Evolutionary conservation across 2,797 vertebrate genomes (phyloP), one percentile per base, ranked within the genome.

Genomic region (Myripristis jacobus): DNA sequence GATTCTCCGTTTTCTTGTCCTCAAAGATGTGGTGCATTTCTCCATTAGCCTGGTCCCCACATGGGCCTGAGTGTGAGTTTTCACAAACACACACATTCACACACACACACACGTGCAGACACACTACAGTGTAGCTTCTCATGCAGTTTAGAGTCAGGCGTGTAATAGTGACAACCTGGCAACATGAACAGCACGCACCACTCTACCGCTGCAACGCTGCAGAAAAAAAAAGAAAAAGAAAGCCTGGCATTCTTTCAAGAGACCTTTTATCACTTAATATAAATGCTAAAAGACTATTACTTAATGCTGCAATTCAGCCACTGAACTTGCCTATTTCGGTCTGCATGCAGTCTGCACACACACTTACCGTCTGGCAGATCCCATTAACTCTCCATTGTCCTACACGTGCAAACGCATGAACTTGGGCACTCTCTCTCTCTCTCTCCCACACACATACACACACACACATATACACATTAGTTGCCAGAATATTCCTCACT

Each of bases 191-290:
- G 66, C 57, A 85, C 78, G 59, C 75, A 73, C 84, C 75, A 67
- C 81, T 73, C 76, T 86, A 36, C 67, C 19, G 13, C 73, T 80
- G 86, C 84, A 86, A 77, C 80, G 52, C 84, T 78, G 77, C 80
- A 81, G 56, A 71, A 61, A 78, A 61, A 61, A 72, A 46, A 68
- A 62, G 68, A 68, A 31, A 61, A 75, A 80, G 56, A 66, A 55
- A 66, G 77, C 47, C 64, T 65, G 19, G 65, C 63, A 73, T 79
- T 83, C 81, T 89, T 85, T 82, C 75, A 71, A 80, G 79, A 77
- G 60, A 75, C 54, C 31, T 66, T 75, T 78, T 41, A 79, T 72
- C 73, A 54, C 64, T 43, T 77, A 24, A 71, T 79, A 77, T 63
- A 73, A 82, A 80, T 54, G 56, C 60, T 79, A 31, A 59, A 68